Percentiles rank a stretch among this genome's conserved stretches.
Evolutionary conservation across 2,113 vertebrate species (phyloP).

Genomic region (Emydocephalus ijimae): DNA sequence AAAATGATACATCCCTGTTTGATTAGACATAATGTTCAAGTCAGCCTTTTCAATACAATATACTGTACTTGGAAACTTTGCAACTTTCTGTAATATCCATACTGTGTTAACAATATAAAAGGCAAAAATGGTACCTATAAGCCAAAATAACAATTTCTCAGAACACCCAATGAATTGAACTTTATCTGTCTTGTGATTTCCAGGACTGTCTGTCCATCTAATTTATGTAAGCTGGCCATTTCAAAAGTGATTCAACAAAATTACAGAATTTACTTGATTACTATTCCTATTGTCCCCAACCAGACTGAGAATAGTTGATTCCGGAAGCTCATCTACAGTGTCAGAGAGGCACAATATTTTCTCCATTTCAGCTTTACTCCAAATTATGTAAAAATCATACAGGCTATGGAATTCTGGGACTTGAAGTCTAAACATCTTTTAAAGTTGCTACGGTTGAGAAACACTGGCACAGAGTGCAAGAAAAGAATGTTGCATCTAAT

Average conservation of each 20-base stretch:
- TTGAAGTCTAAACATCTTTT: neutral
- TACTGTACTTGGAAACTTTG: neutral
- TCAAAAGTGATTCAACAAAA: neutral
- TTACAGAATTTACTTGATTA: neutral
- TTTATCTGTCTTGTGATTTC: neutral
- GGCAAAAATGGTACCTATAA: neutral
- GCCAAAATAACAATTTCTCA: neutral
- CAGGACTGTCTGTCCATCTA: neutral
- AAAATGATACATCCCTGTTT: neutral
- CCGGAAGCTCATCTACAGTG: neutral
- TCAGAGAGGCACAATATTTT: neutral
- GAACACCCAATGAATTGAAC: neutral
- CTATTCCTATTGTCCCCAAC: neutral
- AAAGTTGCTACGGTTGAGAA: neutral
- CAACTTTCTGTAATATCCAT: neutral
- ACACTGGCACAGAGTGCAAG: neutral
- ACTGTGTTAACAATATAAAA: neutral
- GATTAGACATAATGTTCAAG: neutral
- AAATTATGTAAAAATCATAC: neutral
- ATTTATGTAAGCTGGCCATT: neutral
- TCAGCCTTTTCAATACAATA: neutral
- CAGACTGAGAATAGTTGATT: neutral
- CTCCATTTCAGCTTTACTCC: neutral
- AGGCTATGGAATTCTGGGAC: neutral
- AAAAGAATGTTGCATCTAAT: neutral